A percentile compares a stretch with the other conserved stretches of the same genome.
phyloP scores from a whole-genome alignment of 2,113 vertebrate species.

The Geococcyx californianus region DNA sequence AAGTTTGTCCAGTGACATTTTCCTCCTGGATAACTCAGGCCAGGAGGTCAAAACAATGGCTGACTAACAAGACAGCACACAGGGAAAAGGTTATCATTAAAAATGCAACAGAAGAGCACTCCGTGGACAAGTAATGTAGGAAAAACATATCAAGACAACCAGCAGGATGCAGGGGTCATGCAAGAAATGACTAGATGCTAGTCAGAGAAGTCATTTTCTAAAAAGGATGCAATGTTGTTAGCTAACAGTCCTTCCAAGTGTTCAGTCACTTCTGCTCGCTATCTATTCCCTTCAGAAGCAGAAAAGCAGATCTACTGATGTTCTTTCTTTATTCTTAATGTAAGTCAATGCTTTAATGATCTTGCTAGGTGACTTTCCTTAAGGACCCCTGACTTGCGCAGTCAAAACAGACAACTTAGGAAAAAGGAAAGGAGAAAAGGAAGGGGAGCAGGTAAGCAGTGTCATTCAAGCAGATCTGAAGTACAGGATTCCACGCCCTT shows the following conservation, averaged over 20 bases:
- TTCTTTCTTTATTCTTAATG: neutral
- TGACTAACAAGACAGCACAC: slow-evolving; percentile 48
- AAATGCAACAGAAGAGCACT: slow-evolving; percentile 52
- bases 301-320: neutral
- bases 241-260: neutral
- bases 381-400: neutral
- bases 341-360: neutral
- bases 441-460: neutral
- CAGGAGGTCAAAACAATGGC: slow-evolving; percentile 30
- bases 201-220: neutral
- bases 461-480: neutral
- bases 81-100: slow-evolving; percentile 61
- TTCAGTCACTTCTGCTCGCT: neutral
- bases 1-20: slow-evolving; percentile 38
- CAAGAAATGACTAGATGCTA: neutral
- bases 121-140: neutral
- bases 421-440: neutral
- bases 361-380: neutral
- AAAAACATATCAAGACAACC: slow-evolving; percentile 9
- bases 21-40: slow-evolving; percentile 20
- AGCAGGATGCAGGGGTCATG: neutral
- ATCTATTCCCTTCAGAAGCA: neutral
- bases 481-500: neutral
- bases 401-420: neutral
- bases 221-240: neutral